Evolutionary conservation across 2,797 vertebrate genomes (phyloP), one percentile per base, ranked within the genome.

Genomic region (Salmo trutta): DNA sequence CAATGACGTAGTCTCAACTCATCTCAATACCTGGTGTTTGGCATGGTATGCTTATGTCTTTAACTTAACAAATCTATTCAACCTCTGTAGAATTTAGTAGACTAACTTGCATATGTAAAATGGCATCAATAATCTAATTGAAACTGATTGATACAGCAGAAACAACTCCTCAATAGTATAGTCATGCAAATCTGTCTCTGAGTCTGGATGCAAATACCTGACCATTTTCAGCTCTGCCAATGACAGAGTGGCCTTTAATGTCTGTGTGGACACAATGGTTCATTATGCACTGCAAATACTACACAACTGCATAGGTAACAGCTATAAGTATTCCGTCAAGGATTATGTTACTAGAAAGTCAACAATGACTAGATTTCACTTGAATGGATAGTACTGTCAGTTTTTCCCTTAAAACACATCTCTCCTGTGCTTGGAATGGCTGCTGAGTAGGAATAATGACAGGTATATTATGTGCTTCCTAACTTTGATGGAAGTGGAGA

Each of bases 161-260:
- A 1, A 51, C 24, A 51, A 67, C 33, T 72, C 65, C 29, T 33
- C 79, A 51, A 17, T 53, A 82, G 51, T 66, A 7, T 15, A 72
- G n/a, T 59, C 66, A 84, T 81, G 75, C 85, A 83, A 80, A 82
- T 81, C 19, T 19, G 14, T 29, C 41, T 47, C 41, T 12, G 10
- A 47, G 76, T 59, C 71, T 68, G 24, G 41, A 84, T 80, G 83
- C 78, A 86, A 83, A 84, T 75, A 36, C 12, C 15, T 52, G 41
- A 70, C 76, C 75, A 74, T 54, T 71, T 59, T 76, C 73, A 75
- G 75, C 71, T 19, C 14, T 47, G 75, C 54, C 47, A 3, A 33
- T 31, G 19, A n/a, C 65, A 62, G 29, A 36, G 3, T 47, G 41
- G 8, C 41, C 41, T 47, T 47, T 47, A 47, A 47, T 12, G 41